A percentile compares a stretch with the other conserved stretches of the same genome.
Evolutionary conservation across 2,113 vertebrate species (phyloP).

Genomic region (Piprites chloris): DNA sequence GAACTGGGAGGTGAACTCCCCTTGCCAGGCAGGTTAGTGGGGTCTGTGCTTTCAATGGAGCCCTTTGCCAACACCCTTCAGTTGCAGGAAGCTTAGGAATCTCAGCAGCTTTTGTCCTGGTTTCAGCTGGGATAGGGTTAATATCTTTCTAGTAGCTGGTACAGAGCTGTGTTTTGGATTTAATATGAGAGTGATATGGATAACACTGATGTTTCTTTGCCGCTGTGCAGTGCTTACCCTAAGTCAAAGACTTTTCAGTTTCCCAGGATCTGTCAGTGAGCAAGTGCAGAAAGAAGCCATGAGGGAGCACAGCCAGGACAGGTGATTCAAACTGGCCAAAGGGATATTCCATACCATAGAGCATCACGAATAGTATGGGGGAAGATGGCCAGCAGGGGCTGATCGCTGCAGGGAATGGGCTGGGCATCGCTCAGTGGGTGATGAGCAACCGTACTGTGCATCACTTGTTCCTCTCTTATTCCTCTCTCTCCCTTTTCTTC

Average conservation of each 20-base stretch:
- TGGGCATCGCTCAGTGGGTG: neutral
- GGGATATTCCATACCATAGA: neutral
- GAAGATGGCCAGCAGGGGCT: neutral
- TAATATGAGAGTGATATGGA: neutral
- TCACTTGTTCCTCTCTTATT: neutral
- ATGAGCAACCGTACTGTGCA: neutral
- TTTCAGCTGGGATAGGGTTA: neutral
- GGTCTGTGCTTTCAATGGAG: conserved; percentile 27
- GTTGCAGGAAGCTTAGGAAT: neutral
- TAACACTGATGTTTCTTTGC: neutral
- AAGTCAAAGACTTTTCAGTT: neutral
- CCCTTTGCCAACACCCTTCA: conserved; percentile 46
- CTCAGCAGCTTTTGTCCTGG: neutral
- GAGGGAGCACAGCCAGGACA: neutral
- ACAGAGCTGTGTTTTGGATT: neutral
- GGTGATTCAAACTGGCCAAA: neutral
- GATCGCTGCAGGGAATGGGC: neutral
- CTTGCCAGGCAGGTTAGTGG: conserved; percentile 56
- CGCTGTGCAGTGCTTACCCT: neutral
- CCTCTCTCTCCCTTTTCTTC: neutral
- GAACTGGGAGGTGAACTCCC: neutral
- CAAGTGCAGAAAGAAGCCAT: neutral
- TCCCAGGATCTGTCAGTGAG: neutral
- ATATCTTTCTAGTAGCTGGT: neutral
- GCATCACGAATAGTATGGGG: neutral